Percentiles rank a stretch among this genome's conserved stretches.
These are phyloP conservation scores for Tragopan temminckii DNA, from an alignment of 2,797 vertebrate species.

Conservation along the genomic window DNA sequence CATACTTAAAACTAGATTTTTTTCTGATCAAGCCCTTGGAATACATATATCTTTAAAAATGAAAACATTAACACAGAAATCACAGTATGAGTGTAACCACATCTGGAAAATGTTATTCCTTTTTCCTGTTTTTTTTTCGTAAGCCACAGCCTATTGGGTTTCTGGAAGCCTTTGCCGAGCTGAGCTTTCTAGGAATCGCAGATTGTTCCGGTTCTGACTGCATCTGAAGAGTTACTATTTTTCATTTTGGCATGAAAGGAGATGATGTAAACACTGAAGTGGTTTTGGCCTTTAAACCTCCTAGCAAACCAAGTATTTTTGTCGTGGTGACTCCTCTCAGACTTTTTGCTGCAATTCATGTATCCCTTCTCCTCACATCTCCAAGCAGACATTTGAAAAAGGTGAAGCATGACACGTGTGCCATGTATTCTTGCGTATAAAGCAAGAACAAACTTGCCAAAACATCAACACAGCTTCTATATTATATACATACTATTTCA, in stretches of 20 bases:
- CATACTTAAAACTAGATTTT: not conserved
- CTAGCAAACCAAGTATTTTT: not conserved
- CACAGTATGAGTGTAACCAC: not conserved
- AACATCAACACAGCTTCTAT: not conserved
- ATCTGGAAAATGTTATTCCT: not conserved
- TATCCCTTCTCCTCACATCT: not conserved
- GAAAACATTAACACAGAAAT: not conserved
- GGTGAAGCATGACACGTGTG: not conserved
- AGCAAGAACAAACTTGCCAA: not conserved
- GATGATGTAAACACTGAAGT: not conserved
- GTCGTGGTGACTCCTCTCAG: not conserved
- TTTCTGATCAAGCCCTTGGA: not conserved
- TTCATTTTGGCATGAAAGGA: not conserved
- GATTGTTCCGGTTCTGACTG: not conserved
- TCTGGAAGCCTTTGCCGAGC: not conserved
- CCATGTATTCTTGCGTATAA: not conserved
- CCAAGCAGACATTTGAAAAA: not conserved
- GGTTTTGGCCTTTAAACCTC: constrained; percentile 15
- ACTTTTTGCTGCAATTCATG: not conserved
- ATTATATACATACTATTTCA: not conserved
- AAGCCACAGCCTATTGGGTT: not conserved
- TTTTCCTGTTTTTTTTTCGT: not conserved
- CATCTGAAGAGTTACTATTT: not conserved
- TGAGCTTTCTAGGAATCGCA: constrained; percentile 43
- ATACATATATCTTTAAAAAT: not conserved